Base-by-base conservation (phyloP, 2,888 invertebrate species). In the Elegia similella region DNA sequence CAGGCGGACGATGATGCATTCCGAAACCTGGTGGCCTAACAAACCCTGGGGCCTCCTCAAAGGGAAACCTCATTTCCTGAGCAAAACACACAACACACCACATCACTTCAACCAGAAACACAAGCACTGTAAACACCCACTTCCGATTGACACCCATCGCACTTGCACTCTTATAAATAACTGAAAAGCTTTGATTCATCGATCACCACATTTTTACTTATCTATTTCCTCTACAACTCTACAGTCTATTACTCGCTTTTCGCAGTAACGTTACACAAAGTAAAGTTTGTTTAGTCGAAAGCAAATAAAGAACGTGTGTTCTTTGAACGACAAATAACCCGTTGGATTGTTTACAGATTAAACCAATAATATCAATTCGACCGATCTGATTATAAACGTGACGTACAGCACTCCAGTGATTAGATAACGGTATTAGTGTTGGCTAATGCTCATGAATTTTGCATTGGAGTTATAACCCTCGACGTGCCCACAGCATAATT, bases 371-470 rank as follows among this genome's bases (percentile, higher is more conserved):
- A 81, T 77, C 72, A 76, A 70, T 73, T 74, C 59, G 59, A 53
- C 48, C 67, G 73, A 78, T 76, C 73, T 72, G 56, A 55, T 52
- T 77, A 80, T 82, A 78, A 76, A 67, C 63, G 64, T 76, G 74
- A 75, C 75, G 72, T 65, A 65, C 52, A 57, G 63, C 72, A 69
- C 61, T 62, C 60, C 55, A 59, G 69, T n/a, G n/a, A 68, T 68
- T 57, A 71, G 67, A 63, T 59, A 55, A 59, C 58, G 59, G n/a
- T 38, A 55, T 55, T 48, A 56, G 42, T 56, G 57, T 56, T 58
- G 30, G 50, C 53, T 47, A 61, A 55, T 57, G 16, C 43, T 57
- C 48, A 56, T 42, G 50, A 58, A 52, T 55, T 44, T 34, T 48
- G 59, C 68, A 74, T 73, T 67, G 66, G 67, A 66, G 29, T 12